These are phyloP conservation scores for Accipiter cooperii DNA, from an alignment of 2,113 vertebrate species.

Conservation along the genomic window DNA sequence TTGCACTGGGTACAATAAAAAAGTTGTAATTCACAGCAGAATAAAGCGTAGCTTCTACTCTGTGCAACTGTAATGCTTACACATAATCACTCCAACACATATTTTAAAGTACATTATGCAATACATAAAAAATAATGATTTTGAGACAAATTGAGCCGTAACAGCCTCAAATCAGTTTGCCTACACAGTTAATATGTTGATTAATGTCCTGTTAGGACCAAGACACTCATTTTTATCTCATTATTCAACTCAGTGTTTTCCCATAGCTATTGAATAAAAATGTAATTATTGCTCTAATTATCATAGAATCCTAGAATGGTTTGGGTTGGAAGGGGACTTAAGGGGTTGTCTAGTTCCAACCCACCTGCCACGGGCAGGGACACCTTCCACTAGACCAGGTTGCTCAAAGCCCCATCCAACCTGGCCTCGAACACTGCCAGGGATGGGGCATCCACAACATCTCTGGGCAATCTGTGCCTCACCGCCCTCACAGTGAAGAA, in stretches of 20 bases:
- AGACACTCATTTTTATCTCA: slow-evolving; percentile 76
- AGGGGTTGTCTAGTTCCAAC: rapidly evolving
- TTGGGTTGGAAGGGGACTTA: neutral
- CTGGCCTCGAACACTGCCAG: rapidly evolving
- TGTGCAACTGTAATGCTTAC: neutral
- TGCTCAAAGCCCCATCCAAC: rapidly evolving
- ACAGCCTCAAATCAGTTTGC: slow-evolving; percentile 73
- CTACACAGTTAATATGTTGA: slow-evolving; percentile 77
- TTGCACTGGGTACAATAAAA: neutral
- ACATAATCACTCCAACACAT: slow-evolving; percentile 11
- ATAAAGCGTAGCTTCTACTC: neutral
- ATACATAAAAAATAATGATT: slow-evolving; percentile 75
- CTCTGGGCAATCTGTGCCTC: neutral
- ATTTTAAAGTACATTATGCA: slow-evolving; percentile 57
- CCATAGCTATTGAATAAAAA: slow-evolving; percentile 76
- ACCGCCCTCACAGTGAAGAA: neutral
- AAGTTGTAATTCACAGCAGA: neutral
- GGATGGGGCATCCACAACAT: neutral
- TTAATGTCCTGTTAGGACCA: slow-evolving; percentile 77
- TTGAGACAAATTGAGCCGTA: slow-evolving; percentile 74
- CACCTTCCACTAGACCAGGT: neutral
- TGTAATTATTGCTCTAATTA: slow-evolving; percentile 75
- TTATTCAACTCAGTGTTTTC: slow-evolving; percentile 74
- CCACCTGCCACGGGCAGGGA: neutral
- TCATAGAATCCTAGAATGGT: neutral